Evolutionary conservation across 2,113 vertebrate genomes (phyloP), one percentile per base, ranked within the genome.

Genomic region (Hippocampus mohnikei): DNA sequence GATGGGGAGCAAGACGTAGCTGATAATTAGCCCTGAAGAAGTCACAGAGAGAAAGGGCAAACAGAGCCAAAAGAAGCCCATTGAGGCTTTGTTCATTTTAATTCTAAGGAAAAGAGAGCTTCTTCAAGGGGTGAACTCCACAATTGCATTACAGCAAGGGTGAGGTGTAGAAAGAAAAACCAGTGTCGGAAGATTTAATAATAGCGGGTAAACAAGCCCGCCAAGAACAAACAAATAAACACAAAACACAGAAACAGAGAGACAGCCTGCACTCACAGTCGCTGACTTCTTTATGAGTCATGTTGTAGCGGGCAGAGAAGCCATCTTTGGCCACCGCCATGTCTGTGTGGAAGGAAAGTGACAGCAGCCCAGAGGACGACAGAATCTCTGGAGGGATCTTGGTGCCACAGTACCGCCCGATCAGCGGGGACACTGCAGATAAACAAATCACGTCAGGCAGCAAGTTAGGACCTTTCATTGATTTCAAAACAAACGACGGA

Each of bases 281-380:
- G 37, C 87, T 91, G 1, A 93, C 90, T 81, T 97, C 94, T 85
- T 96, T 95, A 76, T 91, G 94, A 18, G 95, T 94, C 91, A 98
- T 93, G 90, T 95, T 94, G 93, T 98, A 99, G 33, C 95, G 95
- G 12, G 96, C 97, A 0, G 96, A 98, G 90, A 99, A 99, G 61
- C 97, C 97, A 0, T 98, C 97, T 89, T 98, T 98, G 76, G 97
- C 97, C 76, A 99, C 97, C 0, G 97, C 97, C 94, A 98, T 95
- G 88, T 99, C 97, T 0, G 97, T 99, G 92, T 98, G 97, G 76
- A 99, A 99, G 85, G 95, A 96, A 58, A 99, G 94, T 0, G 97
- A 98, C 72, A 99, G 94, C 75, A 98, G 92, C 0, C 96, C 97
- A 0, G 96, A 98, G 1, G 94, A 94, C 0, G 97, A 98, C 70